These are phyloP conservation scores for Allygus modestus DNA, from an alignment of 2,888 invertebrate species.

Conservation along the genomic window DNA sequence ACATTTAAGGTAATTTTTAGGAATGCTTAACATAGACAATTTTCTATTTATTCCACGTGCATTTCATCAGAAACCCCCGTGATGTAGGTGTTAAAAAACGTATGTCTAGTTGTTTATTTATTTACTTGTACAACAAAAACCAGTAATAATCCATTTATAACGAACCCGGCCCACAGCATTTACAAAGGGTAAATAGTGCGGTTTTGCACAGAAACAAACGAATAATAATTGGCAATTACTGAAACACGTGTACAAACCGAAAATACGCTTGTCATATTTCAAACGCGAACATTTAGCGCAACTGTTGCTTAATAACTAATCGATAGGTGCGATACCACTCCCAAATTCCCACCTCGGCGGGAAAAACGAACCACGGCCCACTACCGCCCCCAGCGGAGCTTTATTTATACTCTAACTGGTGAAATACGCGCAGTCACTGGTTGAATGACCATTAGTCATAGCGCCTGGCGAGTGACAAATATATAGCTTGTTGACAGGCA, in stretches of 20 bases:
- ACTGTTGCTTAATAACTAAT: conserved; percentile 33
- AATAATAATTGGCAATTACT: conserved; percentile 39
- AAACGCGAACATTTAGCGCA: conserved; percentile 22
- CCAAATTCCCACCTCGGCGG: neutral
- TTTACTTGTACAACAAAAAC: no score
- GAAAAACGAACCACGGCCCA: neutral
- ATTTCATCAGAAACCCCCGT: no score
- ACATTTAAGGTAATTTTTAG: no score
- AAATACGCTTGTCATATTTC: conserved; percentile 41
- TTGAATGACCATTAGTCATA: no score
- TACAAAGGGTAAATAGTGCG: conserved; percentile 18
- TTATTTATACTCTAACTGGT: no score
- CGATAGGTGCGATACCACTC: conserved; percentile 25
- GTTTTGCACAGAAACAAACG: conserved; percentile 18
- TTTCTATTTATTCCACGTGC: no score
- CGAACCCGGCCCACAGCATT: neutral
- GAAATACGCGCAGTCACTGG: no score
- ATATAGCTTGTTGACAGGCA: no score
- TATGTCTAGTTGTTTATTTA: no score
- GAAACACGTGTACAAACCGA: conserved; percentile 6
- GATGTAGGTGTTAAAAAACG: no score
- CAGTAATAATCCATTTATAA: conserved; percentile 14
- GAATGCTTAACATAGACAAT: no score
- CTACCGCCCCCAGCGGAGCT: neutral
- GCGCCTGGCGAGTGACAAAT: no score